Evolutionary conservation across 2,797 vertebrate species (phyloP), one percentile per base, ranked within the genome.

Genomic region (Momotus momota): DNA sequence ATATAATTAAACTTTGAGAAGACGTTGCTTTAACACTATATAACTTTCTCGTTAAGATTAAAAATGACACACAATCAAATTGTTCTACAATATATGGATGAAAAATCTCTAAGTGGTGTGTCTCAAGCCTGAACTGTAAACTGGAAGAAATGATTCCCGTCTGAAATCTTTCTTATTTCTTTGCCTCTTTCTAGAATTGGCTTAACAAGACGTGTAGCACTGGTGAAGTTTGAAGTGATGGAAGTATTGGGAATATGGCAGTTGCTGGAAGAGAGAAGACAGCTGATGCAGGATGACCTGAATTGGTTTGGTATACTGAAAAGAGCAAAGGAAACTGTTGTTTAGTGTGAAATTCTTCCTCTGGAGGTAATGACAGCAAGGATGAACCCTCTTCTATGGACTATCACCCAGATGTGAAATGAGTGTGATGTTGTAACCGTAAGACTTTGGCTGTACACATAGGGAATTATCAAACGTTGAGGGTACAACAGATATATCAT

Each of bases 1-100:
- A 14, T 38, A 17, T 35, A 81, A 79, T 90, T 91, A 91, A 81
- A 89, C 10, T 79, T 89, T 84, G 60, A 81, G 79, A 74, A 72
- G 54, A 35, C 22, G 27, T 61, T 33, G 14, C 38, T 75, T 57
- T 89, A 84, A 75, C 75, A 65, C 31, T 20, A 5, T 8, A 15
- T 7, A 65, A 14, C 52, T 86, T 22, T 66, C 35, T 90, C 60
- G 18, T 66, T 55, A 85, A 10, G 38, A 85, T 62, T 69, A 66
- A 69, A 93, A 85, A n/a, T 75, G 65, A n/a, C 51, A 91, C 9
- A 79, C 87, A 94, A 88, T 93, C 79, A 87, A 87, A 55, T 58
- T 54, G 5, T 72, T 71, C 7, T 46, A 4, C 7, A 29, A 8
- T 49, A 16, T 57, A 4, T 49, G 29, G 48, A 22, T 77, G n/a